Evolutionary conservation across 30 jellyfish, hydroid and myxozoan genomes (phyloP), one percentile per base, ranked within the genome.

Genomic region (Hydractinia symbiolongicarpus): DNA sequence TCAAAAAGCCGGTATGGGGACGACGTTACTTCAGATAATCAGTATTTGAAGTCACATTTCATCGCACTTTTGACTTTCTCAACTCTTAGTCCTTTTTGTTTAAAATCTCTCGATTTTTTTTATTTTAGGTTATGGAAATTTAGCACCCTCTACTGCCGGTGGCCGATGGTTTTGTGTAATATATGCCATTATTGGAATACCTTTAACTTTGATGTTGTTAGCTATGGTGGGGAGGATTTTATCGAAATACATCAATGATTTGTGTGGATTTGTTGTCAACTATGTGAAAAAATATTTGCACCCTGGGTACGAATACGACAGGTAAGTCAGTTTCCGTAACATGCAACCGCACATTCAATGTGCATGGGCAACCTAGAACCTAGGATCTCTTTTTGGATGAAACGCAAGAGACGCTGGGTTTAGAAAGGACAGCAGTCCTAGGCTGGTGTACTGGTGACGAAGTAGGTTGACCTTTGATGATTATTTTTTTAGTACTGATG

Each of bases 131-230:
- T 91, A 86, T 69, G 98, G 98, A 56, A 91, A 91, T 77, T 62
- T 91, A 49, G 98, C 98, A 5, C 98, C 98, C 14, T 86, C 73
- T 15, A 82, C 98, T 10, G 78, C 86, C 13, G 55, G 71, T 5
- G 98, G 98, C 54, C 96, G 96, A n/a, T 87, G 84, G 16, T 91
- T 91, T 71, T 91, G 98, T 72, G 96, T 91, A 53, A 20, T 82
- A 14, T 91, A 91, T 69, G 98, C 98, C 77, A 84, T 91, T 5
- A 62, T 91, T 78, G 98, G 98, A 17, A 83, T 91, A 21, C 98
- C 98, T 5, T 56, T 91, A 19, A 91, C 98, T 10, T 71, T 91
- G 53, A 82, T 91, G 30, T 88, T 91, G 15, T 80, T 91, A 44
- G 95, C 98, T n/a, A 86, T 62, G 54, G 95, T 91, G 69, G 98